Conservation (phyloP, 2,797 vertebrate genomes). For the Peromyscus nudipes region DNA sequence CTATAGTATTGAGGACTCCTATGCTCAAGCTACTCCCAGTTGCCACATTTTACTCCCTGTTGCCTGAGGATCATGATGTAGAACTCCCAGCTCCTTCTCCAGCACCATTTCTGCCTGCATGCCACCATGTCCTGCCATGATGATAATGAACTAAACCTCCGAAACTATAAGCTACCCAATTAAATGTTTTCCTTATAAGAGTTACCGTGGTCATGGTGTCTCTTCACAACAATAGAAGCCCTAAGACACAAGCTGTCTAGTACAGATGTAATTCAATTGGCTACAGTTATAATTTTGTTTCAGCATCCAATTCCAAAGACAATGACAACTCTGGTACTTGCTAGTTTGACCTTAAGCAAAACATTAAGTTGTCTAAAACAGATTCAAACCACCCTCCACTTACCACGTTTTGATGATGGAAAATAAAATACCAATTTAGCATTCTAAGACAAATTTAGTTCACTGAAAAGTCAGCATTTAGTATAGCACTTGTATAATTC, state of each 20-base stretch:
- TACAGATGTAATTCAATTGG: not conserved
- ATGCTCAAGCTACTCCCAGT: not conserved
- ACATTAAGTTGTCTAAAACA: not conserved
- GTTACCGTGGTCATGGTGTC: not conserved
- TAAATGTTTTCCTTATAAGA: not conserved
- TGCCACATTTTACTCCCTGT: not conserved
- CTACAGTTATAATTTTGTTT: not conserved
- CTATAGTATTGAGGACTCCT: not conserved
- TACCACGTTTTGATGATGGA: constrained; percentile 43
- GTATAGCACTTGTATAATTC: not conserved
- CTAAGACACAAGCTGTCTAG: not conserved
- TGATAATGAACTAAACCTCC: not conserved
- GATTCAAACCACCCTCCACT: not conserved
- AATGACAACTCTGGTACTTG: not conserved
- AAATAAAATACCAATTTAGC: constrained; percentile 34
- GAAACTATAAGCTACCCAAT: not conserved
- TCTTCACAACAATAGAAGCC: not conserved
- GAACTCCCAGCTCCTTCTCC: not conserved
- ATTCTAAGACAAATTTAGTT: constrained; percentile 50
- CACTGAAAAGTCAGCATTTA: constrained; percentile 50
- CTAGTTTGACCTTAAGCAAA: not conserved
- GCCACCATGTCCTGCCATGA: not conserved
- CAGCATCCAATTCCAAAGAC: constrained; percentile 21
- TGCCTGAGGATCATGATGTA: not conserved
- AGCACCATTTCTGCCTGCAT: not conserved